Evolutionary conservation across 2,113 vertebrate genomes (phyloP).

Genomic region (Malurus alboscapulatus): DNA sequence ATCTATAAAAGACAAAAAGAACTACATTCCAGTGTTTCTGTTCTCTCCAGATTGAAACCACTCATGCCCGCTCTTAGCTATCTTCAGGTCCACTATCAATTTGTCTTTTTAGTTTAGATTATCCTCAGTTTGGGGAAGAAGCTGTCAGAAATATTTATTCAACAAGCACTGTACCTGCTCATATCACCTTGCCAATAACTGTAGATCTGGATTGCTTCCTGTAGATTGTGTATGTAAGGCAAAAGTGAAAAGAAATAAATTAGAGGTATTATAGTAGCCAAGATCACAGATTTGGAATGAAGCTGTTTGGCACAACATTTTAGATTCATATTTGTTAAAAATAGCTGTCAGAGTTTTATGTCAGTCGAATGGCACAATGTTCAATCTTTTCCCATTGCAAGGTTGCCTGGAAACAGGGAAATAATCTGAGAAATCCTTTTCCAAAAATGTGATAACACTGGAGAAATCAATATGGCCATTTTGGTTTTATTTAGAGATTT

Average conservation of each 20-base stretch:
- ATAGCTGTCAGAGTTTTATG: neutral
- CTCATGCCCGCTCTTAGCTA: neutral
- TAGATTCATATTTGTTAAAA: conserved; percentile 40
- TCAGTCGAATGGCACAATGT: conserved; percentile 15
- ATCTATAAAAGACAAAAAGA: neutral
- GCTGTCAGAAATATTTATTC: neutral
- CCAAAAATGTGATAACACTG: neutral
- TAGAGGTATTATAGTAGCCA: neutral
- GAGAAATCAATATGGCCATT: conserved; percentile 5
- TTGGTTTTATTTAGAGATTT: conserved; percentile 2
- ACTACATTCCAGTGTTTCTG: neutral
- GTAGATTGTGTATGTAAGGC: neutral
- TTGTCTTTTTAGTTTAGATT: neutral
- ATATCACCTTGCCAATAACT: neutral
- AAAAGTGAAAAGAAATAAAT: conserved; percentile 44
- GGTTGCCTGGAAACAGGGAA: conserved; percentile 50
- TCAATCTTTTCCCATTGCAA: conserved; percentile 7
- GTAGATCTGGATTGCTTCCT: neutral
- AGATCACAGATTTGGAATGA: conserved; percentile 42
- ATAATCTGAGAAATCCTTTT: neutral
- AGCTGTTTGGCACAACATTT: neutral
- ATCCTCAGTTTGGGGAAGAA: neutral
- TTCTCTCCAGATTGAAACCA: neutral
- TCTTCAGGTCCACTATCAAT: neutral
- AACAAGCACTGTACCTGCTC: neutral